Evolutionary conservation across 2,888 invertebrate species (phyloP).

Genomic region (Himalopsyche japonica): DNA sequence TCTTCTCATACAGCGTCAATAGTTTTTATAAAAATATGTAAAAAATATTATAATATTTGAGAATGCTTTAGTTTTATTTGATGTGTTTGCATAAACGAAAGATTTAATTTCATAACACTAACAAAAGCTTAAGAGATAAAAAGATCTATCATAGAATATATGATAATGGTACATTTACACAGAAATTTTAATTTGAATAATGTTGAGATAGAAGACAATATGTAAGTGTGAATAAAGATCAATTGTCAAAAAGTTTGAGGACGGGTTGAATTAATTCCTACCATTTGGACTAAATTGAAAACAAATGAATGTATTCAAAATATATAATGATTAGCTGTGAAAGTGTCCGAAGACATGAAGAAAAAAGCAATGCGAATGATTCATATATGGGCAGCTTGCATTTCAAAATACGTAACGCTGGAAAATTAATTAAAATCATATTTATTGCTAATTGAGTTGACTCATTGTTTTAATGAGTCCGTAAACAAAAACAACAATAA

Average conservation of each 20-base stretch:
- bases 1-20: too few species aligned
- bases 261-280: neutral
- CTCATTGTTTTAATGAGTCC: neutral
- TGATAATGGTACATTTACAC: neutral
- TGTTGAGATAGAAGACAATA: too few species aligned
- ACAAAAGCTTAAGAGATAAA: neutral
- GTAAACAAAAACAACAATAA: neutral
- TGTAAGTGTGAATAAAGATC: too few species aligned
- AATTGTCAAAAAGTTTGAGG: too few species aligned
- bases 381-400: neutral
- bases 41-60: too few species aligned
- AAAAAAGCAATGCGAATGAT: neutral
- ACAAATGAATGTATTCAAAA: neutral
- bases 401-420: neutral
- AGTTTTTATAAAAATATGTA: too few species aligned
- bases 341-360: neutral
- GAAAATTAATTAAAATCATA: neutral
- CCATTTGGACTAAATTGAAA: neutral
- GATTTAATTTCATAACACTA: neutral
- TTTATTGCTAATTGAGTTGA: neutral
- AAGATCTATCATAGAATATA: neutral
- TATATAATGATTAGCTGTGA: neutral
- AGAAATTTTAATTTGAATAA: neutral
- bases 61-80: too few species aligned
- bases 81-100: neutral